Evolutionary conservation across 2,113 vertebrate genomes (phyloP).

Genomic region (Eulacestoma nigropectus): DNA sequence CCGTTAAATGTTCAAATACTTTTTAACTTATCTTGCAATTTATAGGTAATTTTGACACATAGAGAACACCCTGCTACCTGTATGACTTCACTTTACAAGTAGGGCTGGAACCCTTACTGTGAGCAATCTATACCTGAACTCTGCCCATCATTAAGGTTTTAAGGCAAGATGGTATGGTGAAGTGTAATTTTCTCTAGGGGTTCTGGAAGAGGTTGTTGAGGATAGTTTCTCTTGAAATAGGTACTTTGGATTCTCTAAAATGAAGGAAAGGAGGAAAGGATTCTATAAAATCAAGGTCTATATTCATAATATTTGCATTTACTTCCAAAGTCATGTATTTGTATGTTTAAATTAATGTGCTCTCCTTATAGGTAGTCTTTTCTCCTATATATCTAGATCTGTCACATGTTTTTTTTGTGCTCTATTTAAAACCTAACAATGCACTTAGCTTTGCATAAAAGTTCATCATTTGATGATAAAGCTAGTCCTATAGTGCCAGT

Average conservation of each 20-base stretch:
- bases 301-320: background rate
- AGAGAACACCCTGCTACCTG: background rate
- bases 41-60: background rate
- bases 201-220: background rate
- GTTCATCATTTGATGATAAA: background rate
- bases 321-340: background rate
- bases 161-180: background rate
- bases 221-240: background rate
- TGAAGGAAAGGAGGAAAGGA: background rate
- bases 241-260: background rate
- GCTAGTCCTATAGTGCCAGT: background rate
- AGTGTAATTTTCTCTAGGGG: background rate
- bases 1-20: background rate
- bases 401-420: accelerated
- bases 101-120: background rate
- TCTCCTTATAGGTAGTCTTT: background rate
- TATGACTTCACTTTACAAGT: background rate
- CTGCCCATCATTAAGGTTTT: background rate
- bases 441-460: background rate
- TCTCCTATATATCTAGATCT: background rate
- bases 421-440: background rate
- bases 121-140: background rate
- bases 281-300: background rate
- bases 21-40: background rate
- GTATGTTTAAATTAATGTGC: background rate